These are phyloP conservation scores for Probosciger aterrimus DNA, from an alignment of 2,113 vertebrate species.

Conservation along the genomic window DNA sequence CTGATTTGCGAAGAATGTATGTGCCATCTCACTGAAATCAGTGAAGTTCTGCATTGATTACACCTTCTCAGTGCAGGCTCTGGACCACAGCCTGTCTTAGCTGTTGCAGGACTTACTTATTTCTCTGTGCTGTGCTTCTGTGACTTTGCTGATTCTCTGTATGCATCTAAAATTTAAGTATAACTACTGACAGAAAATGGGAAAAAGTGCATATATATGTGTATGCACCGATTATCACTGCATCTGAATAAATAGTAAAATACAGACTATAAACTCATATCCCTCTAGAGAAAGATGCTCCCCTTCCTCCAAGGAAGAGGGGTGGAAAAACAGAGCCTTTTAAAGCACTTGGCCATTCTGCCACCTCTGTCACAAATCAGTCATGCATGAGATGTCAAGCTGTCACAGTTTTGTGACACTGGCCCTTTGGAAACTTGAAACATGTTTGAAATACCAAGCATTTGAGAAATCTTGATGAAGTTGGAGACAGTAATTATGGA, in stretches of 20 bases:
- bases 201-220: neutral
- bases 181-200: neutral
- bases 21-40: neutral
- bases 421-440: neutral
- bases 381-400: neutral
- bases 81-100: neutral
- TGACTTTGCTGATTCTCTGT: neutral
- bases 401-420: neutral
- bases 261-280: fast-evolving
- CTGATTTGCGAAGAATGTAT: neutral
- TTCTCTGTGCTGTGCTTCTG: neutral
- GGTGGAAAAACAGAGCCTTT: neutral
- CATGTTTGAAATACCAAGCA: neutral
- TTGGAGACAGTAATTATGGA: neutral
- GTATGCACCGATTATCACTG: neutral
- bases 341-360: neutral
- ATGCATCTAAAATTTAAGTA: neutral
- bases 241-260: neutral
- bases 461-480: neutral
- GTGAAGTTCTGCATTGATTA: neutral
- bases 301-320: neutral
- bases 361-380: neutral
- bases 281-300: neutral
- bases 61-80: neutral
- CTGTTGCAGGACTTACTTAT: neutral